Evolutionary conservation across 1,140 invertebrate species (phyloP).

Genomic region (Bombus breviceps): DNA sequence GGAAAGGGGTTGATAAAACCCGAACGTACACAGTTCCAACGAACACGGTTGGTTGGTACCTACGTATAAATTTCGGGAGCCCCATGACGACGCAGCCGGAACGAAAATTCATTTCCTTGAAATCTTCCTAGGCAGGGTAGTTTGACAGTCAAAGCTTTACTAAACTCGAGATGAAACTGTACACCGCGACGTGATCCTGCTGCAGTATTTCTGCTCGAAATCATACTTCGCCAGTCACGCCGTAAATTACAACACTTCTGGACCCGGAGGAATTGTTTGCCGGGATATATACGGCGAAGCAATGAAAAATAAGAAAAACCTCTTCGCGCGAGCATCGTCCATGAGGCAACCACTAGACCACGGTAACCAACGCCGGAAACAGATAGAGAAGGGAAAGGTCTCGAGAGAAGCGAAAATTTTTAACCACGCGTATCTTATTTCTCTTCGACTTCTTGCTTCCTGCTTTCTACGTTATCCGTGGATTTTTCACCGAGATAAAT

Average conservation of each 20-base stretch:
- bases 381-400: neutral
- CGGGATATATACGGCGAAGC: neutral
- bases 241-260: conserved; percentile 35
- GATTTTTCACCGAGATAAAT: neutral
- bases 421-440: neutral
- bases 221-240: conserved; percentile 31
- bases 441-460: neutral
- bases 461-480: neutral
- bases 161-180: conserved; percentile 30
- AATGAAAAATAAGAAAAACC: conserved; percentile 15
- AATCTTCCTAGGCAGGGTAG: conserved; percentile 5
- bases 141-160: conserved; percentile 34
- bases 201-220: conserved; percentile 32
- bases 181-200: conserved; percentile 22
- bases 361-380: too few relatives aligned
- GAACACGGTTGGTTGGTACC: neutral
- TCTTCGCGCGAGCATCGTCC: neutral
- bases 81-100: neutral
- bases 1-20: neutral
- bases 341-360: too few relatives aligned
- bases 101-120: conserved; percentile 15
- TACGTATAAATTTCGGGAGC: neutral
- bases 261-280: conserved; percentile 21
- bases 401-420: neutral
- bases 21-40: neutral